phyloP scores from a whole-genome alignment of 2,797 vertebrate genomes.

The Garrulus glandarius region DNA sequence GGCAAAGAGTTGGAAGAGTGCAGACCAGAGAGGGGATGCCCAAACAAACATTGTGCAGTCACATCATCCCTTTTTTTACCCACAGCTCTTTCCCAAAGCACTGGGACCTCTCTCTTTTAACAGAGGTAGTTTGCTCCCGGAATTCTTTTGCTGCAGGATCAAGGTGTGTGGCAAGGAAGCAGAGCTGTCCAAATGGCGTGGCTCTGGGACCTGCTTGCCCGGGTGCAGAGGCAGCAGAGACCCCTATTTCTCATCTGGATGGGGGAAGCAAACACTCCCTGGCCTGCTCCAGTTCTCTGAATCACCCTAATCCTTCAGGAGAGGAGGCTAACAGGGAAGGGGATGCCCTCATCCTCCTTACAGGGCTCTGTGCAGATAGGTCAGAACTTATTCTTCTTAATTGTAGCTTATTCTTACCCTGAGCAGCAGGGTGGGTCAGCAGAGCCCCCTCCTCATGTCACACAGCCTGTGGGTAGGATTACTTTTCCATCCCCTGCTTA shows the following conservation, averaged over 20 bases:
- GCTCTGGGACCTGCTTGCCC: not conserved
- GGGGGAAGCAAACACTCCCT: not conserved
- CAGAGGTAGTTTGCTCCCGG: not conserved
- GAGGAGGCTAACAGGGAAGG: rapidly evolving
- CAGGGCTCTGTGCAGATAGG: not conserved
- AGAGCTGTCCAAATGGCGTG: not conserved
- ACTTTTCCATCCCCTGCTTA: not conserved
- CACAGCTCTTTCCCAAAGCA: not conserved
- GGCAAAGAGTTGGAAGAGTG: not conserved
- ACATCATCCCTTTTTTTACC: not conserved
- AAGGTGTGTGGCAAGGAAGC: not conserved
- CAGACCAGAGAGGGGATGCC: not conserved
- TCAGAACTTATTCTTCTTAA: not conserved
- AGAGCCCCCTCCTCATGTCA: not conserved
- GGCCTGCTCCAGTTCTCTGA: not conserved
- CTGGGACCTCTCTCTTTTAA: not conserved
- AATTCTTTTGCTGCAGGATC: not conserved
- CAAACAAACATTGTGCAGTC: not conserved
- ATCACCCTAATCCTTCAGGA: not conserved
- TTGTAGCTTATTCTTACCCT: not conserved
- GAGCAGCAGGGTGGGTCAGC: not conserved
- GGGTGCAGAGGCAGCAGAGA: not conserved
- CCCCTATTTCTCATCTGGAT: not conserved
- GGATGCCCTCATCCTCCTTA: not conserved
- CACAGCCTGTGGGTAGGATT: not conserved